These are phyloP conservation scores for Corythornis leucogaster DNA, from an alignment of 2,797 vertebrate species.

Conservation along the genomic window DNA sequence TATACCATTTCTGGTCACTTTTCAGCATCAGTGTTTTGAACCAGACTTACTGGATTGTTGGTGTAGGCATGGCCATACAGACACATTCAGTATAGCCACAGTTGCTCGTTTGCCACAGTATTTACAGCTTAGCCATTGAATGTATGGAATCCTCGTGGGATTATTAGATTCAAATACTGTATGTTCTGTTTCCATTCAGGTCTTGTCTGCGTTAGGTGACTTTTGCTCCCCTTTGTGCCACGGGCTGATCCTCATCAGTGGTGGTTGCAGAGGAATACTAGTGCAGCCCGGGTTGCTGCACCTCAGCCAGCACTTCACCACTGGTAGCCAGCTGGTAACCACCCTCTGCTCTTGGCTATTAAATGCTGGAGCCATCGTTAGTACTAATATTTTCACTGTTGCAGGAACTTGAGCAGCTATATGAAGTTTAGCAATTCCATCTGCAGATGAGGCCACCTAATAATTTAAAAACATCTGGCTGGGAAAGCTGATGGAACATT, in stretches of 20 bases:
- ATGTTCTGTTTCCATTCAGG: neutral
- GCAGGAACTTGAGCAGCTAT: neutral
- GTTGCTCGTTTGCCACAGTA: neutral
- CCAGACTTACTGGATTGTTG: neutral
- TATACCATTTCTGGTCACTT: neutral
- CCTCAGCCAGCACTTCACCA: neutral
- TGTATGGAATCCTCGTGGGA: neutral
- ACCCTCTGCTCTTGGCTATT: neutral
- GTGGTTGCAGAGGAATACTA: neutral
- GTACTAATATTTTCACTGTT: neutral
- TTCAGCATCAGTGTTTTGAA: neutral
- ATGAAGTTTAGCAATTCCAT: neutral
- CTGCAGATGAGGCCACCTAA: neutral
- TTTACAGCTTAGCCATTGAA: neutral
- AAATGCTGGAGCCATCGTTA: neutral
- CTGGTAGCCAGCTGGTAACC: neutral
- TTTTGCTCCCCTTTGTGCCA: neutral
- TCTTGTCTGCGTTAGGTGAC: neutral
- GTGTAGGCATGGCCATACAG: neutral
- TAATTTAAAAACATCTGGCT: neutral
- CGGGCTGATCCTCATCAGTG: neutral
- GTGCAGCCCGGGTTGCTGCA: neutral
- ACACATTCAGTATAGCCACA: neutral
- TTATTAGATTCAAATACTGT: neutral
- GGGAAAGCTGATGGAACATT: conserved; percentile 13